Evolutionary conservation across 1,140 invertebrate genomes (phyloP).

Genomic region (Calliopsis andreniformis): DNA sequence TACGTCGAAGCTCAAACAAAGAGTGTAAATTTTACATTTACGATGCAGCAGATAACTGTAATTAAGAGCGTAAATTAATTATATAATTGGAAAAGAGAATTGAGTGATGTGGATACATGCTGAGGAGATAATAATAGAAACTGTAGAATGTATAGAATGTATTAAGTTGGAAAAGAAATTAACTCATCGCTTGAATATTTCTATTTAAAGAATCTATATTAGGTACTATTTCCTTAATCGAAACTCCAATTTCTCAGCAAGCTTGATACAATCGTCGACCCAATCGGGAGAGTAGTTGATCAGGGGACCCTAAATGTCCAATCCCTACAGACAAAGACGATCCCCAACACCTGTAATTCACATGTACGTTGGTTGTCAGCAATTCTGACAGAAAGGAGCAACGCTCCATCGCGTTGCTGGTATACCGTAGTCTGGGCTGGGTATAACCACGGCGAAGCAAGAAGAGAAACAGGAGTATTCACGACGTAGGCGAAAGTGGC

Average conservation of each 20-base stretch:
- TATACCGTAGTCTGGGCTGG: background rate
- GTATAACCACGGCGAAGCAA: constrained; percentile 23
- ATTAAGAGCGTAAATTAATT: constrained; percentile 14
- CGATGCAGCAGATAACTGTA: background rate
- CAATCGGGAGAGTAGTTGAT: too few relatives aligned
- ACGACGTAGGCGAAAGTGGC: constrained; percentile 59
- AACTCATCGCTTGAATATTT: too few relatives aligned
- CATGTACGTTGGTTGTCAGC: background rate
- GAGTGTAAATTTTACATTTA: constrained; percentile 9
- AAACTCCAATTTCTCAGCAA: too few relatives aligned
- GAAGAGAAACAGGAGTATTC: constrained; percentile 41
- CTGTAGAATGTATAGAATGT: too few relatives aligned
- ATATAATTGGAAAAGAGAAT: background rate
- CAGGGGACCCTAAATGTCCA: too few relatives aligned
- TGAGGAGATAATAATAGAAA: too few relatives aligned
- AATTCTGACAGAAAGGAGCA: background rate
- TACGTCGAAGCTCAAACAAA: constrained; percentile 14
- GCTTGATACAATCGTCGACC: too few relatives aligned
- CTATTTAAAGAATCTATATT: too few relatives aligned
- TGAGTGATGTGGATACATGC: background rate
- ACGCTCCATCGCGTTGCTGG: background rate
- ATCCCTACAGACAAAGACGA: too few relatives aligned
- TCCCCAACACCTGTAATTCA: background rate
- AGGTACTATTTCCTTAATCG: too few relatives aligned
- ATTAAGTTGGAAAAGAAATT: too few relatives aligned